Percentiles rank a stretch among this genome's conserved stretches.
Conservation (phyloP, 2,888 invertebrate genomes). For the Ditula angustiorana region DNA sequence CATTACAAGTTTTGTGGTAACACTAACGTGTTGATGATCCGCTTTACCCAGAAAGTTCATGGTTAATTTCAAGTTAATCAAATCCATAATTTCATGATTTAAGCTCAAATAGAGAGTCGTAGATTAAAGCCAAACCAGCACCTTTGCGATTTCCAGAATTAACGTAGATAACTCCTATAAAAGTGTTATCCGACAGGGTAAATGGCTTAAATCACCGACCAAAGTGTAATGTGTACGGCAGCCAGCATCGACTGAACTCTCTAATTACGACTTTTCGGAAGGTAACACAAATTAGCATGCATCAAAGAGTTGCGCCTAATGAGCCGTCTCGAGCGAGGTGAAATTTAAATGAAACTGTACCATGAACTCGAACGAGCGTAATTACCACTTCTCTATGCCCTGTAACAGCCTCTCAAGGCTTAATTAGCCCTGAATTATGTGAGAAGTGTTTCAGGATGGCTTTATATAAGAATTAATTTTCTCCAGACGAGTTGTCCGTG, state of each 20-base stretch:
- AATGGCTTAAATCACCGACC: neutral
- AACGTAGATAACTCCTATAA: no score
- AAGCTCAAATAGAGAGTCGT: no score
- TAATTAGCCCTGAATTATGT: conserved; percentile 73
- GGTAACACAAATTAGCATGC: conserved; percentile 67
- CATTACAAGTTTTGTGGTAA: no score
- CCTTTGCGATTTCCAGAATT: no score
- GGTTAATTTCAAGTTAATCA: no score
- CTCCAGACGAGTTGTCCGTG: conserved; percentile 3
- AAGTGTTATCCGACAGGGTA: no score
- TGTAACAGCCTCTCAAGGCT: conserved; percentile 67
- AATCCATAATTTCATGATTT: no score
- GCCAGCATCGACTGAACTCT: conserved; percentile 14
- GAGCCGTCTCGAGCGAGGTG: conserved; percentile 63
- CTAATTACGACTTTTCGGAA: conserved; percentile 55
- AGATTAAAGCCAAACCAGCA: no score
- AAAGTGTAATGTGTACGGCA: neutral
- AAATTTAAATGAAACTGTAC: conserved; percentile 76
- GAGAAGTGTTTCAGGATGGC: conserved; percentile 43
- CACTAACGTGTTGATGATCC: no score
- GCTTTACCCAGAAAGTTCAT: no score
- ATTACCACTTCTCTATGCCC: conserved; percentile 72
- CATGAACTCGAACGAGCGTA: conserved; percentile 55
- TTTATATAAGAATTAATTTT: conserved; percentile 38
- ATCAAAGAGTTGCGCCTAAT: conserved; percentile 69